Evolutionary conservation across 1,140 invertebrate genomes (phyloP), one percentile per base, ranked within the genome.

Genomic region (Metopolophium dirhodum): DNA sequence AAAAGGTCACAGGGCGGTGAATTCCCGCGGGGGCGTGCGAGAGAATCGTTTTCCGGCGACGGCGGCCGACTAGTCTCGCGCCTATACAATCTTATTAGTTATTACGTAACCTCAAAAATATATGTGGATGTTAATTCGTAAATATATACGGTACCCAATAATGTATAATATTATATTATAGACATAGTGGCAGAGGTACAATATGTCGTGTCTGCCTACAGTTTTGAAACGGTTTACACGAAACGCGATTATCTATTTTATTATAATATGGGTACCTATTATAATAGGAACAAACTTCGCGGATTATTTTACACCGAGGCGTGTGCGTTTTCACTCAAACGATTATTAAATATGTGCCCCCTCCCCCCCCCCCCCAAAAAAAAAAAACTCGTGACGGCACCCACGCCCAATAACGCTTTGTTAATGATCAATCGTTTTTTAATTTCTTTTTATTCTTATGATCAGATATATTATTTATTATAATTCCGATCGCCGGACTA

Each of bases 61-160:
- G 61, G 61, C 57, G 23, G 57, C 2, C 57, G 57, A 9, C 3
- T 30, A 77, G 61, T n/a, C 61, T 77, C 30, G 30, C 61, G 61
- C 61, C 61, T n/a, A 18, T n/a, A 77, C 61, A n/a, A 77, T 77
- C 61, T 77, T n/a, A n/a, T 77, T 77, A n/a, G 30, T 77, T 77
- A n/a, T 77, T 77, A n/a, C 61, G 61, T n/a, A 77, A 77, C 61
- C 30, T 77, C 30, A 77, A 77, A 77, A 77, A 77, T 77, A 77
- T n/a, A 77, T n/a, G 6, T 14, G 30, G 11, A 68, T n/a, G 61
- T 68, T 68, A 30, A 68, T 68, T 68, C 61, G 61, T 68, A 30
- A 68, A 68, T n/a, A n/a, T 68, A 61, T 61, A 61, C 26, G 57
- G 26, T 61, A 49, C 14, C 47, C 9, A 11, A 30, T 61, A 30